These are phyloP conservation scores for Diarsia dahlii DNA, from an alignment of 2,888 invertebrate genomes.

Conservation along the genomic window DNA sequence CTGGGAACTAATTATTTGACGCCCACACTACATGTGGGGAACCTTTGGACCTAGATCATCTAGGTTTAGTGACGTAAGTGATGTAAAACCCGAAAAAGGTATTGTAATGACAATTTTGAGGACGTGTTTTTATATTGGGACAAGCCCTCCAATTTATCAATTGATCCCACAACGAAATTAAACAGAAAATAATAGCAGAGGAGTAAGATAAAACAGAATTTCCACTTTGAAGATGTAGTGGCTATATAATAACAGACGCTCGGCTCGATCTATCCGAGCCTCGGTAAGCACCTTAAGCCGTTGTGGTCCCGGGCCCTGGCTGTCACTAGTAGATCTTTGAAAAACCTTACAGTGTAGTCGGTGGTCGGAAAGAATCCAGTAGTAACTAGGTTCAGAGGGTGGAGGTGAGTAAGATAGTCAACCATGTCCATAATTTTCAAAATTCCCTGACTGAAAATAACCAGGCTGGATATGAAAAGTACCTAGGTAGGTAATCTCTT, in stretches of 20 bases:
- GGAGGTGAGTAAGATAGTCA: too few relatives aligned
- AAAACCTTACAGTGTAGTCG: background rate
- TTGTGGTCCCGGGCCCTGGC: background rate
- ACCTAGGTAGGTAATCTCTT: too few relatives aligned
- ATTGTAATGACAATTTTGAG: background rate
- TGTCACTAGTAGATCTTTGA: too few relatives aligned
- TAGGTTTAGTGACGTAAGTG: background rate
- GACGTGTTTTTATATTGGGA: too few relatives aligned
- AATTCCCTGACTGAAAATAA: background rate
- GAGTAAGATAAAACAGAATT: too few relatives aligned
- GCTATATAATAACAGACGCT: background rate
- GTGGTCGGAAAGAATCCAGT: background rate
- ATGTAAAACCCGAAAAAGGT: background rate
- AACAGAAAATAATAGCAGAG: too few relatives aligned
- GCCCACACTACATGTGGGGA: constrained; percentile 1
- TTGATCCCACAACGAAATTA: too few relatives aligned
- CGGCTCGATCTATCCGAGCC: background rate
- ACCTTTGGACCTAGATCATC: background rate
- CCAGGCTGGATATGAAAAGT: too few relatives aligned
- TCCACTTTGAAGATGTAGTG: background rate
- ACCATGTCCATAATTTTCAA: background rate
- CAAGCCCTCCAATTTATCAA: too few relatives aligned
- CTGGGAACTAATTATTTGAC: background rate
- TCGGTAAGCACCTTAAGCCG: background rate
- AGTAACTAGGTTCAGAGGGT: too few relatives aligned